Evolutionary conservation across 2,113 vertebrate species (phyloP).

Genomic region (Atrichornis clamosus): DNA sequence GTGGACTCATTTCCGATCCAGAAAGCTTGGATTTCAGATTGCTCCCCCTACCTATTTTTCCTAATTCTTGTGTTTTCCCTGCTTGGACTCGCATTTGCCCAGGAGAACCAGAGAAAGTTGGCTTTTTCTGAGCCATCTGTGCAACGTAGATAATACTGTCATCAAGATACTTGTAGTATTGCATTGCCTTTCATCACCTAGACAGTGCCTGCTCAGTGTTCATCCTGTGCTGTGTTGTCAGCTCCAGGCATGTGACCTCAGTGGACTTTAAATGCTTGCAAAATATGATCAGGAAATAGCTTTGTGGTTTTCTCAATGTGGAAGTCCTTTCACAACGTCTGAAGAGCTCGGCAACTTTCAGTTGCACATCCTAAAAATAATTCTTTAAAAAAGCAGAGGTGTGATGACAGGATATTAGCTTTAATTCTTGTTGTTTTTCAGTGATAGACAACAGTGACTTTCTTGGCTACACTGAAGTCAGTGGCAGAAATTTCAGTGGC

Average conservation of each 20-base stretch:
- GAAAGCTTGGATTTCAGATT: not conserved
- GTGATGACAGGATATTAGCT: not conserved
- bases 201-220: not conserved
- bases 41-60: not conserved
- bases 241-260: not conserved
- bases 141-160: constrained; percentile 38
- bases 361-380: not conserved
- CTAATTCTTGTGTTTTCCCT: not conserved
- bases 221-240: not conserved
- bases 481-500: not conserved
- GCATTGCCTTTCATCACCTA: constrained; percentile 8
- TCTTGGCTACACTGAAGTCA: not conserved
- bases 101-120: not conserved
- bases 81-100: not conserved
- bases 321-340: not conserved
- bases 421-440: not conserved
- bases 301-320: not conserved
- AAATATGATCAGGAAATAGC: constrained; percentile 19
- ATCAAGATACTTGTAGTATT: not conserved
- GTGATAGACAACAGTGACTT: not conserved
- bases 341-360: not conserved
- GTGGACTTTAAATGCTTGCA: not conserved
- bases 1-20: not conserved
- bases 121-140: constrained; percentile 14
- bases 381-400: not conserved